Conservation (phyloP, 2,797 vertebrate genomes). For the Parauchenoglanis ngamensis region DNA sequence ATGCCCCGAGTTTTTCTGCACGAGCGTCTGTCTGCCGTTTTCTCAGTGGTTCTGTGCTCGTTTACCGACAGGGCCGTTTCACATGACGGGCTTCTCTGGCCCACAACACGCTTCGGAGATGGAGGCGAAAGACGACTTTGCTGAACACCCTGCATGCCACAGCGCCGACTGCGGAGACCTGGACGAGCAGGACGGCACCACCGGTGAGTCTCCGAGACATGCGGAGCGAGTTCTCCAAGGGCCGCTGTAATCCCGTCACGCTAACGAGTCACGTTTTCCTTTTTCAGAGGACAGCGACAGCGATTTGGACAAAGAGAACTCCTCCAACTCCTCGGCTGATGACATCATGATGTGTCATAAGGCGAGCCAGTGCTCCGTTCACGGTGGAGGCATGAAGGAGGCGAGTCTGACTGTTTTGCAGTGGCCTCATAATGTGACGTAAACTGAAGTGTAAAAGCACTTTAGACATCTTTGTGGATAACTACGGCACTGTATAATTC, state of each 20-base stretch:
- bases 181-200: slow-evolving; percentile 78
- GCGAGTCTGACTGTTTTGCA: slow-evolving; percentile 58
- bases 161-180: slow-evolving; percentile 78
- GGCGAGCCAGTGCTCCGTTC: slow-evolving; percentile 69
- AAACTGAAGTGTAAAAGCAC: background rate
- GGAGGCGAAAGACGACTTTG: slow-evolving; percentile 79
- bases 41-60: background rate
- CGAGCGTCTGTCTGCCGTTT: background rate
- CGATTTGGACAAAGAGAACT: slow-evolving; percentile 79
- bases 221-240: background rate
- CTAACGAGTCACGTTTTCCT: slow-evolving; percentile 61
- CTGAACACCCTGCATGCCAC: slow-evolving; percentile 77
- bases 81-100: slow-evolving; percentile 75
- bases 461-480: background rate
- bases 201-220: slow-evolving; percentile 66
- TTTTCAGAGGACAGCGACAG: slow-evolving; percentile 82
- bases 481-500: background rate
- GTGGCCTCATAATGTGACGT: background rate
- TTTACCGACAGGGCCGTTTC: slow-evolving; percentile 76
- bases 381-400: slow-evolving; percentile 78
- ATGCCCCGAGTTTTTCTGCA: background rate
- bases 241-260: background rate
- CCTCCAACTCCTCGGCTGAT: slow-evolving; percentile 76
- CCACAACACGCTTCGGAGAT: slow-evolving; percentile 78
- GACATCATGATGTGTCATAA: slow-evolving; percentile 77